Evolutionary conservation across 2,888 invertebrate species (phyloP).

Genomic region (Cremastinae sp.): DNA sequence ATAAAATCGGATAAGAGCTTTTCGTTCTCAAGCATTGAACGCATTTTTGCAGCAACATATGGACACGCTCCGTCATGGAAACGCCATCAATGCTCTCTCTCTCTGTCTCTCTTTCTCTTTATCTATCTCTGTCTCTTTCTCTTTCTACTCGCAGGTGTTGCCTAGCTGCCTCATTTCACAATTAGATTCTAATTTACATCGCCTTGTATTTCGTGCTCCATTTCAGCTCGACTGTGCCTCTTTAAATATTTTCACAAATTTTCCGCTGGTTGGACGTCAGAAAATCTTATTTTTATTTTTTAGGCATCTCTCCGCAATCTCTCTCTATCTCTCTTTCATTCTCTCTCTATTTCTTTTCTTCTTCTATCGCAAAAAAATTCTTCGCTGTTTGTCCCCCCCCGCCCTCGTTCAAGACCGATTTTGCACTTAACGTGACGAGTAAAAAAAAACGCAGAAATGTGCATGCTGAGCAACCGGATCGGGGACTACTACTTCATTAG

Average conservation of each 20-base stretch:
- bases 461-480: slow-evolving; percentile 91
- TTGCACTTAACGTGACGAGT: slow-evolving; percentile 24
- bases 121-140: slow-evolving; percentile 39
- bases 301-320: slow-evolving; percentile 44
- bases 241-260: slow-evolving; percentile 3
- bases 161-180: slow-evolving; percentile 36
- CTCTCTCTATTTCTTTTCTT: slow-evolving; percentile 50
- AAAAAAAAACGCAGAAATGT: slow-evolving; percentile 85
- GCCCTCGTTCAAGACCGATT: neutral
- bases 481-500: slow-evolving; percentile 94
- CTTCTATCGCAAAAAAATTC: slow-evolving; percentile 24
- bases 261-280: slow-evolving; percentile 7
- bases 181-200: slow-evolving; percentile 45
- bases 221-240: slow-evolving; percentile 51
- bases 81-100: slow-evolving; percentile 35
- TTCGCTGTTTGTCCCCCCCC: slow-evolving; percentile 17
- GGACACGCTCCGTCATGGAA: slow-evolving; percentile 60
- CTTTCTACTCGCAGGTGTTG: slow-evolving; percentile 37
- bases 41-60: slow-evolving; percentile 69
- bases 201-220: slow-evolving; percentile 59
- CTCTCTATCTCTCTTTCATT: slow-evolving; percentile 53
- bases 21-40: slow-evolving; percentile 54
- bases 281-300: slow-evolving; percentile 42
- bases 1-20: slow-evolving; percentile 30
- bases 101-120: slow-evolving; percentile 37